Evolutionary conservation across 64 coral and sea anemone species (phyloP), one percentile per base, ranked within the genome.

Genomic region (Anthopleura sola): DNA sequence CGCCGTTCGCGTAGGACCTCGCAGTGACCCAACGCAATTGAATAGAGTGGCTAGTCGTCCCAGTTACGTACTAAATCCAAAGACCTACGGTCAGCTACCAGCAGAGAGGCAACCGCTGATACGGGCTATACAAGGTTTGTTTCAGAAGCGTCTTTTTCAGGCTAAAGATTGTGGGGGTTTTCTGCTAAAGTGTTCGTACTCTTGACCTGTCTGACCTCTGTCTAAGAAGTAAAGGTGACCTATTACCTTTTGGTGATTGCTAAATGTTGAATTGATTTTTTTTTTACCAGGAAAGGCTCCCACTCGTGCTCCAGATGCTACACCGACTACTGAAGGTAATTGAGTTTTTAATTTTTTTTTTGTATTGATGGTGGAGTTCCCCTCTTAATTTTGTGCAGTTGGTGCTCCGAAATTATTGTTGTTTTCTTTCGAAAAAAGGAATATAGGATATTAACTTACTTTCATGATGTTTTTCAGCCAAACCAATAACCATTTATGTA

Each of bases 1-100:
- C 66, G 79, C 84, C 49, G 55, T 89, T 37, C 82, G 53, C 17
- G 31, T 90, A 75, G 92, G 88, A 28, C 37, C 38, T 12, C 38
- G 33, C 12, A 1, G 18, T 80, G 49, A 80, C 78, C 37, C 37
- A 80, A 31, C 78, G 3, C 78, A 80, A 46, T 51, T 80, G 49
- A 80, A 80, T 47, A 14, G 47, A 39, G 78, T 51, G 37, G 78
- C 38, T 13, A 46, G 37, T 14, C 18, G 38, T 0, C 78, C 78
- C 37, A 80, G 49, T 51, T 9, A 47, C 17, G 78, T 80, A 11
- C n/a, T 80, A 20, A 80, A 44, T 29, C 21, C 78, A 17, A 5
- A 44, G n/a, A 48, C 78, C 19, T 80, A 80, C 78, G 78, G 23
- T 80, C 18, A 80, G 31, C 20, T 80, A 15, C 78, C 78, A 44